Percentiles rank a stretch among this genome's conserved stretches.
These are phyloP conservation scores for Microchrysa polita DNA, from an alignment of 2,888 invertebrate genomes.

Conservation along the genomic window DNA sequence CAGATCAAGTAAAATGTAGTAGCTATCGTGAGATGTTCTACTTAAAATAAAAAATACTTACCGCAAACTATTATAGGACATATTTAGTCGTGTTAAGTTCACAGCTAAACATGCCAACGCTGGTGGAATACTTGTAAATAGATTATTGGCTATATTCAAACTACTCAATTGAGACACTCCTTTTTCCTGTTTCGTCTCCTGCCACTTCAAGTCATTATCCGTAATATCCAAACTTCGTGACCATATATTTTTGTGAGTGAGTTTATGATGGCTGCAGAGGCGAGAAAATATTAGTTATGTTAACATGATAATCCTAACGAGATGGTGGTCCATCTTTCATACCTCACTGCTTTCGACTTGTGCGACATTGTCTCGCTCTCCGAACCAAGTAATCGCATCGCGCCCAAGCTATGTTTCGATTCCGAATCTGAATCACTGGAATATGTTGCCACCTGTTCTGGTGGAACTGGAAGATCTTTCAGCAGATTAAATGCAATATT, in stretches of 20 bases:
- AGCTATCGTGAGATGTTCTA: no score
- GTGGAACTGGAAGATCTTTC: conserved; percentile 73
- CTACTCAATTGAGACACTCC: conserved; percentile 74
- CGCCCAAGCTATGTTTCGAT: conserved; percentile 3
- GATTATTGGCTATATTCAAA: conserved; percentile 90
- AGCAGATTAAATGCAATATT: conserved; percentile 90
- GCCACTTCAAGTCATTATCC: conserved; percentile 71
- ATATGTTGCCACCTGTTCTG: conserved; percentile 47
- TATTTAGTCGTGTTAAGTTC: conserved; percentile 84
- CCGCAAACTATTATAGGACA: conserved; percentile 86
- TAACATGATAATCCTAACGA: no score
- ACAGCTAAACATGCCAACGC: conserved; percentile 92
- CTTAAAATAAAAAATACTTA: no score
- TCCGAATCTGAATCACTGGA: not conserved
- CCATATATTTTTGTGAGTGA: conserved; percentile 83
- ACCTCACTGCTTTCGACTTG: conserved; percentile 30
- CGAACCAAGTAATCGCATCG: not conserved
- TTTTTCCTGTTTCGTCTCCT: conserved; percentile 68
- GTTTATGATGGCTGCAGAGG: conserved; percentile 62
- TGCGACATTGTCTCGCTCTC: conserved; percentile 13
- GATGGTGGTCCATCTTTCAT: not conserved
- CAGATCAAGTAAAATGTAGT: no score
- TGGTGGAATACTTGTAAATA: conserved; percentile 86
- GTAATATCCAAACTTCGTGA: conserved; percentile 73
- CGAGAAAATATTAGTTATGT: no score